Evolutionary conservation across 2,888 invertebrate species (phyloP), one percentile per base, ranked within the genome.

Genomic region (Melieria picta): DNA sequence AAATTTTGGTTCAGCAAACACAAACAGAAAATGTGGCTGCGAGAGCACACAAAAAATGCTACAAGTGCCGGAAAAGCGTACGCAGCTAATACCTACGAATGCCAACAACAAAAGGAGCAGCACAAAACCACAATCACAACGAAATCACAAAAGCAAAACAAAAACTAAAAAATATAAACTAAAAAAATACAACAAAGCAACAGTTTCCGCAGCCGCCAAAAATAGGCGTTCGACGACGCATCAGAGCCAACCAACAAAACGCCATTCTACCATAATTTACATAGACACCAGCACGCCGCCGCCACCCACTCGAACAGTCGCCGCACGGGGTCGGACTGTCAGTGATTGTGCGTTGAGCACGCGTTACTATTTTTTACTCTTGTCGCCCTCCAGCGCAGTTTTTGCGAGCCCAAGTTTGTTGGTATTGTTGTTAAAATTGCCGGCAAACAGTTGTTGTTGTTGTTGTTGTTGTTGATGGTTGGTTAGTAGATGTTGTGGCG

Each of bases 31-130:
- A 16, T 16, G 16, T 43, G 45, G 42, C 45, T 43, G 57, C 58
- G 56, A 47, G 30, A 56, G 47, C 11, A 47, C 9, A 62, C 52
- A 60, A 64, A 16, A 4, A 6, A 42, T 57, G n/a, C 16, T 7
- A 48, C 62, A 65, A 57, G 48, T 66, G 48, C 69, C 62, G 69
- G 66, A 74, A 62, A 65, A 48, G 56, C 45, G 61, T 62, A 65
- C 62, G 66, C 47, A 57, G n/a, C 30, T 16, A 65, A 11, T n/a
- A 30, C 43, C n/a, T 47, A 47, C 46, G 45, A 57, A n/a, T 5
- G 43, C 13, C 7, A 9, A 10, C 46, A 43, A 61, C n/a, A 11
- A 56, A 66, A 13, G 43, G 7, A 50, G 1, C 11, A 50, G 11
- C 50, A 50, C 11, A 10, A 10, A 10, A 10, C 10, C 11, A 11